A percentile compares a stretch with the other conserved stretches of the same genome.
Conservation (phyloP, 2,888 invertebrate species). For the Atrina japonica region DNA sequence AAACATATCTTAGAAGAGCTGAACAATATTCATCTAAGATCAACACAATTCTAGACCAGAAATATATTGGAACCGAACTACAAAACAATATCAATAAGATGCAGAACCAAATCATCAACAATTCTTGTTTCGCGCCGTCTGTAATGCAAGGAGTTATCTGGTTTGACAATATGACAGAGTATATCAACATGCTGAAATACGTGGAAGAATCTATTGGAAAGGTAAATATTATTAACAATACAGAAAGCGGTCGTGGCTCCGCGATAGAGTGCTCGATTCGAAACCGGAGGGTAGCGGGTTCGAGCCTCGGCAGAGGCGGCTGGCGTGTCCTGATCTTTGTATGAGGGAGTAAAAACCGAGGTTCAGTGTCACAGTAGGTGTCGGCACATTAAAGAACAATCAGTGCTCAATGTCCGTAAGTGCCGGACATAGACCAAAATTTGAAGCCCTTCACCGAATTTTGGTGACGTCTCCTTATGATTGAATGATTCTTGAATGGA, state of each 20-base stretch:
- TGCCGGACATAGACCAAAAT: too few species aligned
- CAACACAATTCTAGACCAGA: constrained; percentile 17
- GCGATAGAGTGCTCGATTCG: too few species aligned
- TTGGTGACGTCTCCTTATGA: too few species aligned
- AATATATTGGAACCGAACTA: constrained; percentile 38
- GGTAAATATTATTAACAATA: constrained; percentile 29
- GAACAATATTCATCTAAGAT: constrained; percentile 45
- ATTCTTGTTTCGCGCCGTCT: constrained; percentile 35
- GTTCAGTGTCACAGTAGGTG: too few species aligned
- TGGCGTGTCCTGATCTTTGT: background rate
- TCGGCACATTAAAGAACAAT: too few species aligned
- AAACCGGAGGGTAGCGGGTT: too few species aligned
- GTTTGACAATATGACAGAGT: constrained; percentile 69
- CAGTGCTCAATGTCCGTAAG: too few species aligned
- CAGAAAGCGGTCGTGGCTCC: too few species aligned
- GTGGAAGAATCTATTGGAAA: constrained; percentile 51
- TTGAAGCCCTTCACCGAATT: too few species aligned
- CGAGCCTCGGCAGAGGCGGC: too few species aligned
- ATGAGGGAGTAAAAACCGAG: too few species aligned
- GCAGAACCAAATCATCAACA: constrained; percentile 51
- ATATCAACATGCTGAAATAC: constrained; percentile 61
- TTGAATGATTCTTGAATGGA: too few species aligned
- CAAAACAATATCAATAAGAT: constrained; percentile 42
- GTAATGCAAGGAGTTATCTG: constrained; percentile 59
- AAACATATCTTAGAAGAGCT: constrained; percentile 51